Conservation (phyloP, 2,797 vertebrate genomes). For the Hydrolagus colliei region DNA sequence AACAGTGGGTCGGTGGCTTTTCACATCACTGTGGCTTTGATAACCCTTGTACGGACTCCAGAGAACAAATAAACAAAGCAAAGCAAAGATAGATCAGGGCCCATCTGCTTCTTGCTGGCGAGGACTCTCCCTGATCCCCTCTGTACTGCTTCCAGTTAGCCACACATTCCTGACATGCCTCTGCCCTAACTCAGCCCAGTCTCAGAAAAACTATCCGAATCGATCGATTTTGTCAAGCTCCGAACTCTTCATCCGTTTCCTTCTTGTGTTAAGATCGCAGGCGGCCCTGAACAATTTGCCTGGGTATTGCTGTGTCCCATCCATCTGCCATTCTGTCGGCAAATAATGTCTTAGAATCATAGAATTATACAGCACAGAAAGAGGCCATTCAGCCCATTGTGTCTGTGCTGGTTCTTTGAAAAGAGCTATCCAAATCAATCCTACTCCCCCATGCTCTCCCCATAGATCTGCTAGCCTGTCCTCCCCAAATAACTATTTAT, state of each 20-base stretch:
- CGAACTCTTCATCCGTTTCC: no score
- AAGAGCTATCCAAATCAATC: no score
- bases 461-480: no score
- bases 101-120: conserved; percentile 44
- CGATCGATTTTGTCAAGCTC: no score
- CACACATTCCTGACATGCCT: conserved; percentile 47
- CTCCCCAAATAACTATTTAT: no score
- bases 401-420: not conserved
- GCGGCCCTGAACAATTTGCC: no score
- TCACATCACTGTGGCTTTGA: conserved; percentile 45
- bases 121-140: conserved; percentile 42
- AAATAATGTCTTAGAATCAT: not conserved
- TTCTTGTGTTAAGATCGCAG: no score
- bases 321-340: no score
- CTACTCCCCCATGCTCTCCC: no score
- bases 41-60: conserved; percentile 44
- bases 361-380: not conserved
- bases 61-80: conserved; percentile 49
- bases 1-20: conserved; percentile 24
- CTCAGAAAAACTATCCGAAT: no score
- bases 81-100: conserved; percentile 48
- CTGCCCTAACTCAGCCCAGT: conserved; percentile 31
- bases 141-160: conserved; percentile 37
- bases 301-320: no score
- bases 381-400: not conserved